A percentile compares a stretch with the other conserved stretches of the same genome.
Evolutionary conservation across 1,140 invertebrate genomes (phyloP).

Genomic region (Acromyrmex echinatior): DNA sequence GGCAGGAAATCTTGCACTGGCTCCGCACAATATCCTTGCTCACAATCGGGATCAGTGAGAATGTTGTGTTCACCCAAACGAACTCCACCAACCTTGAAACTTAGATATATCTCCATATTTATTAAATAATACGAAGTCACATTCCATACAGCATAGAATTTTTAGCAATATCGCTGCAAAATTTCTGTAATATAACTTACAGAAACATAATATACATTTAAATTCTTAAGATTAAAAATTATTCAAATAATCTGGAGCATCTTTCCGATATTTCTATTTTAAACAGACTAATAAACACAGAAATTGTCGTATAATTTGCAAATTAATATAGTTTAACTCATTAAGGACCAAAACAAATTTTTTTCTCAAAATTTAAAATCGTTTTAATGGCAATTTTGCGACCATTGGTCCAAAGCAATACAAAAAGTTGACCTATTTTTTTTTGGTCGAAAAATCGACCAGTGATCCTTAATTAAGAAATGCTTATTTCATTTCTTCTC

Average conservation of each 20-base stretch:
- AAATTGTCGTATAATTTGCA: background rate
- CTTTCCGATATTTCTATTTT: background rate
- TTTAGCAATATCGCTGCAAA: too few species aligned
- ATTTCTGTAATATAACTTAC: background rate
- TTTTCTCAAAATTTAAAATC: too few species aligned
- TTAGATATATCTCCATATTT: slow-evolving; percentile 27
- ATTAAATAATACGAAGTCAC: background rate
- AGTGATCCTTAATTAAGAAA: background rate
- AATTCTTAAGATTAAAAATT: background rate
- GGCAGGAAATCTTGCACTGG: slow-evolving; percentile 87
- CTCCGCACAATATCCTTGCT: slow-evolving; percentile 87
- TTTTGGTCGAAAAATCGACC: too few species aligned
- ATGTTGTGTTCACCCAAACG: slow-evolving; percentile 89
- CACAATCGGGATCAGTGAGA: slow-evolving; percentile 87
- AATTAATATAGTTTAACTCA: background rate
- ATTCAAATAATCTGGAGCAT: background rate
- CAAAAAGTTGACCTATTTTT: too few species aligned
- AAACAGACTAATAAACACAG: background rate
- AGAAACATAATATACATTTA: background rate
- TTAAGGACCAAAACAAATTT: too few species aligned
- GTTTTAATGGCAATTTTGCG: too few species aligned
- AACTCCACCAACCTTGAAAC: slow-evolving; percentile 85
- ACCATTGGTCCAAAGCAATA: too few species aligned
- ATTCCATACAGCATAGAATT: too few species aligned
- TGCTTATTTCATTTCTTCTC: background rate